Evolutionary conservation across 1,140 invertebrate species (phyloP), one percentile per base, ranked within the genome.

Genomic region (Nephotettix cincticeps): DNA sequence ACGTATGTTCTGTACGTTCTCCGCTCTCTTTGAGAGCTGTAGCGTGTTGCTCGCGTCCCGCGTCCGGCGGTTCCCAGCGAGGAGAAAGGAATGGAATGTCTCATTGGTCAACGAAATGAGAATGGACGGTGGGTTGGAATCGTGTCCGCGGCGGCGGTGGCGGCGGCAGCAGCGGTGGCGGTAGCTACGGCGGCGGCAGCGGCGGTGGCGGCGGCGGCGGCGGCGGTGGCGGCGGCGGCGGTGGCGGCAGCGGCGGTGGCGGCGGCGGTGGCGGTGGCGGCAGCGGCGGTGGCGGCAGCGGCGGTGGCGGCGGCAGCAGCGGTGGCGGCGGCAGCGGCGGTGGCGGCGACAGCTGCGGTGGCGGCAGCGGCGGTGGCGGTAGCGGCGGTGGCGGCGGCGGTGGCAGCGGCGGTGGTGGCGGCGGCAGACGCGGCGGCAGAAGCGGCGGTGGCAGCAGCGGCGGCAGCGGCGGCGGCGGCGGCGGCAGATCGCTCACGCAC

Each of bases 401-500:
- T n/a, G n/a, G 40, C 40, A 43, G 40, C n/a, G n/a, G 40, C 40
- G n/a, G 40, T n/a, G n/a, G 63, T n/a, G 19, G 63, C 63, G 19
- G 27, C 9, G 30, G 27, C 27, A 65, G 27, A 17, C n/a, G 19
- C 27, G 17, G 27, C 32, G 17, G 27, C 63, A n/a, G 30, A 11
- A 28, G 63, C 40, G 40, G n/a, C 40, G 40, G 40, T n/a, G 40
- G n/a, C 40, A 43, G 40, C 40, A 43, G 40, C 40, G n/a, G 40
- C 40, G n/a, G 40, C 83, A 77, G 83, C 82, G 51, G 86, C 81
- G 19, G 84, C 82, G n/a, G 40, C 40, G n/a, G 40, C 40, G n/a
- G 40, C 40, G n/a, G 40, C 40, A 43, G 40, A n/a, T n/a, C n/a
- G n/a, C n/a, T n/a, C n/a, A n/a, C n/a, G n/a, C n/a, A n/a, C n/a